A percentile compares a stretch with the other conserved stretches of the same genome.
These are phyloP conservation scores for Tringa solitaria DNA, from an alignment of 2,113 vertebrate genomes.

Conservation along the genomic window DNA sequence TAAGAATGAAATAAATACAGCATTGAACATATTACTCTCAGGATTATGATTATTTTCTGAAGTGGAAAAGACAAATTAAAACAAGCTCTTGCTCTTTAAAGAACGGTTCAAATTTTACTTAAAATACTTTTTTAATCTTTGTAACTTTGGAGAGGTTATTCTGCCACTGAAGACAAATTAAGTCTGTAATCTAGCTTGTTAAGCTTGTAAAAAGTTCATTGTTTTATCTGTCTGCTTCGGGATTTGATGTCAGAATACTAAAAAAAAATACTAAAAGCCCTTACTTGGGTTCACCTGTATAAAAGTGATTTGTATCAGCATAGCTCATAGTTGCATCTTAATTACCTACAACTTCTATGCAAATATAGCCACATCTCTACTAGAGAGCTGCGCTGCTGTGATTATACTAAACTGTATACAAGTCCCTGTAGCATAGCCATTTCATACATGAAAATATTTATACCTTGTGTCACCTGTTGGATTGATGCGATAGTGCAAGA, in stretches of 20 bases:
- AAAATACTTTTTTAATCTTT: neutral
- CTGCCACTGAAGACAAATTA: neutral
- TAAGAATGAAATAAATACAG: neutral
- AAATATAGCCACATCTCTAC: neutral
- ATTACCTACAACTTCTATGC: neutral
- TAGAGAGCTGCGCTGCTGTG: neutral
- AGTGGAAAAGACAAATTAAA: neutral
- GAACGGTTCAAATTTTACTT: neutral
- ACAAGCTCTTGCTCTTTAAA: neutral
- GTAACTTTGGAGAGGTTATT: neutral
- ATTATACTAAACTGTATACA: neutral
- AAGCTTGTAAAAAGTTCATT: neutral
- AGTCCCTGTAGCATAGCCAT: neutral
- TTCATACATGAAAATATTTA: neutral
- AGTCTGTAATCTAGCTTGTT: neutral
- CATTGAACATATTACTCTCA: neutral
- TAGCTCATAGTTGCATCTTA: neutral
- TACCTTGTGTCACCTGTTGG: neutral
- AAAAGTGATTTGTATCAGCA: neutral
- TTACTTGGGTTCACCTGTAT: neutral
- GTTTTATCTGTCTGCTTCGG: neutral
- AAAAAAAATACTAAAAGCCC: neutral
- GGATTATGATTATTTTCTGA: neutral
- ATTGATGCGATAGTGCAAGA: neutral
- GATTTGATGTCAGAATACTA: neutral